phyloP scores from a whole-genome alignment of 2,888 invertebrate species.

The Phlogophora meticulosa region DNA sequence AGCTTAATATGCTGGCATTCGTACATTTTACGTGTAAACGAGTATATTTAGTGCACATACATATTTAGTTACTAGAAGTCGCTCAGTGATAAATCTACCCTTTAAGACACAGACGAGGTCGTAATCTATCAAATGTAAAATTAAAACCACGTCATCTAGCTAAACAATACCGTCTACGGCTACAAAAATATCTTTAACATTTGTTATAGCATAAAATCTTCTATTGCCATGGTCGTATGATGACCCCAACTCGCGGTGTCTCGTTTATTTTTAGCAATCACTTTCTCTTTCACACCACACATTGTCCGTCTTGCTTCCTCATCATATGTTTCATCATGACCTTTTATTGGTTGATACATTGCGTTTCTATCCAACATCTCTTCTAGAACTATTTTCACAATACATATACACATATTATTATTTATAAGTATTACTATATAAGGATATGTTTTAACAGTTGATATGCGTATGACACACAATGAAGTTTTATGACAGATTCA shows the following conservation, averaged over 20 bases:
- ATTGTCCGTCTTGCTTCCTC: too few species aligned
- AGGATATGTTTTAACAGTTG: conserved; percentile 8
- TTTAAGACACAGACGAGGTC: neutral
- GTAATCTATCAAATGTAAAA: neutral
- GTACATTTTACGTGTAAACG: conserved; percentile 29
- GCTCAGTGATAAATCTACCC: conserved; percentile 43
- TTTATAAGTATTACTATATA: conserved; percentile 13
- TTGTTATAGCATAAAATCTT: conserved; percentile 9
- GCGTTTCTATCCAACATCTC: neutral
- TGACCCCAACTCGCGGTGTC: conserved; percentile 3
- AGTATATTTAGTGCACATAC: conserved; percentile 28
- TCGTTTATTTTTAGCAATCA: neutral
- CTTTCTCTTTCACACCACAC: conserved; percentile 30
- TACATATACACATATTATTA: neutral
- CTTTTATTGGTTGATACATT: neutral
- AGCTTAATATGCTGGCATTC: too few species aligned
- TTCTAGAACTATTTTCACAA: neutral
- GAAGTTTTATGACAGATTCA: neutral
- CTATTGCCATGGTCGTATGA: conserved; percentile 20
- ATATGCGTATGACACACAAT: neutral
- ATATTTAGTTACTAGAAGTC: conserved; percentile 8
- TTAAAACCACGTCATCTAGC: neutral
- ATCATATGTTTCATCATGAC: neutral
- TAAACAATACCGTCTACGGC: too few species aligned
- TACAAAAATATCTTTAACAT: neutral